phyloP scores from a whole-genome alignment of 2,797 vertebrate species.

The Myotis findleyi region DNA sequence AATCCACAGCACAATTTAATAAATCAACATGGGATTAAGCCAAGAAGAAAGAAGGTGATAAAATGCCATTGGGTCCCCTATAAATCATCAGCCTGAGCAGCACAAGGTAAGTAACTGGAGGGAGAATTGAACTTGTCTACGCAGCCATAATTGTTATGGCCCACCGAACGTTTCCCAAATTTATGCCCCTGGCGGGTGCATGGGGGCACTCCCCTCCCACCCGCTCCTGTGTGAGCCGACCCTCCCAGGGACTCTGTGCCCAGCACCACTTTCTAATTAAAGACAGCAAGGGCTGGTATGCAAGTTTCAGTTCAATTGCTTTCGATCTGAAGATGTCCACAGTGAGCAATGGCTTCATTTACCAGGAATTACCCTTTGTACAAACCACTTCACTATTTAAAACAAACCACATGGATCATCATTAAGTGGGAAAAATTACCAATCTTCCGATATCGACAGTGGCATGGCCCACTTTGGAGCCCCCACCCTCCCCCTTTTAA shows the following conservation, averaged over 20 bases:
- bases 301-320: slow-evolving; percentile 90
- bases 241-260: slow-evolving; percentile 8
- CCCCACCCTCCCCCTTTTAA: not conserved
- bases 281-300: slow-evolving; percentile 88
- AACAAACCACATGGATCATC: slow-evolving; percentile 91
- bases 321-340: slow-evolving; percentile 89
- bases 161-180: slow-evolving; percentile 79
- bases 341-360: slow-evolving; percentile 91
- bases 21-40: slow-evolving; percentile 86
- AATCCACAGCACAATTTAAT: slow-evolving; percentile 82
- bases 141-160: slow-evolving; percentile 75
- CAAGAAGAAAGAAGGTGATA: slow-evolving; percentile 84
- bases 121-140: slow-evolving; percentile 79
- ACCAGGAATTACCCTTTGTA: slow-evolving; percentile 90
- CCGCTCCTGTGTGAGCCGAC: slow-evolving; percentile 32
- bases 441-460: slow-evolving; percentile 83
- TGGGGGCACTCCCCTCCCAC: not conserved
- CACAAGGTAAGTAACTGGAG: slow-evolving; percentile 68
- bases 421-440: slow-evolving; percentile 88
- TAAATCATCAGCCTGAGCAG: slow-evolving; percentile 82
- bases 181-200: slow-evolving; percentile 43
- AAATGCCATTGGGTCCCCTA: slow-evolving; percentile 80
- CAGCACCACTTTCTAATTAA: slow-evolving; percentile 87
- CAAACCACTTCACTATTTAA: slow-evolving; percentile 91
- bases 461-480: slow-evolving; percentile 50